Conservation (phyloP, 2,113 vertebrate species). For the Ursus arctos region DNA sequence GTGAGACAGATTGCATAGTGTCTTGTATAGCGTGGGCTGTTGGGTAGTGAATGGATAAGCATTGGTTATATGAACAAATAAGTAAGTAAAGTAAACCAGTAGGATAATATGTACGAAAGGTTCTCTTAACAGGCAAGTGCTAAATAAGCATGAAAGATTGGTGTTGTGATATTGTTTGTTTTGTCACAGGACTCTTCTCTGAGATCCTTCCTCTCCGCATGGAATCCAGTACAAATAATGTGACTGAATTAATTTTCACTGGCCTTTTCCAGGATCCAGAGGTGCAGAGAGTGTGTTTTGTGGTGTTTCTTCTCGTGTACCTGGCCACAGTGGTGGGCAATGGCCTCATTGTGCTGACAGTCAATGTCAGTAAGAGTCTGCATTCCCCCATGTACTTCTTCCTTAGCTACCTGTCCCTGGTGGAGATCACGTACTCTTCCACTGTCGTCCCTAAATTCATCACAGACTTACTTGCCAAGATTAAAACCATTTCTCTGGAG, state of each 20-base stretch:
- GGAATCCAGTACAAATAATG: background rate
- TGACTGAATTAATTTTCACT: conserved; percentile 58
- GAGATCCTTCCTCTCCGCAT: background rate
- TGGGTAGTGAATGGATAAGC: background rate
- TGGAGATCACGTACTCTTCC: conserved; percentile 71
- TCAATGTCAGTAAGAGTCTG: conserved; percentile 44
- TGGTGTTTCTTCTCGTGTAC: conserved; percentile 42
- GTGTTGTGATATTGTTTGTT: background rate
- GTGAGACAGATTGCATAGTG: background rate
- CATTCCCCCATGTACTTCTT: conserved; percentile 71
- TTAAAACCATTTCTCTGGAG: conserved; percentile 62
- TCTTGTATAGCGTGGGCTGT: background rate
- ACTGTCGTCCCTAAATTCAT: conserved; percentile 70
- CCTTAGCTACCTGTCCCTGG: conserved; percentile 62
- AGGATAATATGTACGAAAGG: background rate
- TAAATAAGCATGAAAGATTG: background rate
- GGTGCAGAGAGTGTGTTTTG: conserved; percentile 61
- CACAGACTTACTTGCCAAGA: conserved; percentile 43
- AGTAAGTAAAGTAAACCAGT: background rate
- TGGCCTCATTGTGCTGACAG: conserved; percentile 33
- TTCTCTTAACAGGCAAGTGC: background rate
- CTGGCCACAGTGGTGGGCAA: conserved; percentile 66
- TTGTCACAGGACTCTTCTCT: background rate
- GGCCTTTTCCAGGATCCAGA: conserved; percentile 63
- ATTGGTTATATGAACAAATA: background rate